phyloP scores from a whole-genome alignment of 2,113 vertebrate species.

The Crotalus horridus region DNA sequence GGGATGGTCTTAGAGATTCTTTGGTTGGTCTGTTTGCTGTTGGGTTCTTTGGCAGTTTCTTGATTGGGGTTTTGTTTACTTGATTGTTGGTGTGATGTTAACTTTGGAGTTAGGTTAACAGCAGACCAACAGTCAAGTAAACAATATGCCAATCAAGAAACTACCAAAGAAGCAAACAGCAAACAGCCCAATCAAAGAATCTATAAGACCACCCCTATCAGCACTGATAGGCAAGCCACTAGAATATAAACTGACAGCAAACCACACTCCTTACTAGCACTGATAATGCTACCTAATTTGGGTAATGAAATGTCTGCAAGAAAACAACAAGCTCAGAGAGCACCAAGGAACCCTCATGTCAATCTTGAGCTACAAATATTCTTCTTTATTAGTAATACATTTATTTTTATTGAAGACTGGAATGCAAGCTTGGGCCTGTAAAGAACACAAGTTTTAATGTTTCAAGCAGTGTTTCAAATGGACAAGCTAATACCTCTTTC shows the following conservation, averaged over 20 bases:
- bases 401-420: conserved; percentile 75
- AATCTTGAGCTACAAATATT: not conserved
- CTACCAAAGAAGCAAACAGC: not conserved
- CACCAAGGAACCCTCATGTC: not conserved
- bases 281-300: not conserved
- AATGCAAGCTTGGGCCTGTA: conserved; percentile 78
- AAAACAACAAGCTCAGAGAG: not conserved
- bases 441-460: conserved; percentile 73
- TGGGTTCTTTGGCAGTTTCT: not conserved
- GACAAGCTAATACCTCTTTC: conserved; percentile 68
- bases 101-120: not conserved
- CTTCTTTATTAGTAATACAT: conserved; percentile 32
- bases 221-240: not conserved
- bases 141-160: not conserved
- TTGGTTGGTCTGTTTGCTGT: too few species aligned
- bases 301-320: not conserved
- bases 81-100: not conserved
- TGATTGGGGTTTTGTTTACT: too few species aligned
- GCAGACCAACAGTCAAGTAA: not conserved
- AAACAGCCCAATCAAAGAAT: not conserved
- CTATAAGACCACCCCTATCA: not conserved
- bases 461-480: conserved; percentile 80
- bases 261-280: not conserved
- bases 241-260: not conserved
- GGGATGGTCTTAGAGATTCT: too few species aligned